These are phyloP conservation scores for Drosophila bifasciata DNA, from an alignment of 1,140 invertebrate species.

Conservation along the genomic window DNA sequence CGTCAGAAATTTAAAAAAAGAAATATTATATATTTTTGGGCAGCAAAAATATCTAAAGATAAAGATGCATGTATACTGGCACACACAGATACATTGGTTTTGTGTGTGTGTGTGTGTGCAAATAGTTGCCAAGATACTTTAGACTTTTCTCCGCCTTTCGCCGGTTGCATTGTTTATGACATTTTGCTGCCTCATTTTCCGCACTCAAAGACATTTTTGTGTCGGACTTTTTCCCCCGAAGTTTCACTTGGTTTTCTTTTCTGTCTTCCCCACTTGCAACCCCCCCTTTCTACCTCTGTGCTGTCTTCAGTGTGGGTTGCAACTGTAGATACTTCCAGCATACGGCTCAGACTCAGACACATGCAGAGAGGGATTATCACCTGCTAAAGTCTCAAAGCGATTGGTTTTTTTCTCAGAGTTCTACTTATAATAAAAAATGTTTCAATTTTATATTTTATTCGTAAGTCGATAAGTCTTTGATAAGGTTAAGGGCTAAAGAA, in stretches of 20 bases:
- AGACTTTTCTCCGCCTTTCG: constrained; percentile 72
- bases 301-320: constrained; percentile 55
- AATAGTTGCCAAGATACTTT: constrained; percentile 40
- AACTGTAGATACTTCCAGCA: constrained; percentile 36
- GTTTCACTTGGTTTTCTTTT: constrained; percentile 77
- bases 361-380: constrained; percentile 51
- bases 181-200: constrained; percentile 77
- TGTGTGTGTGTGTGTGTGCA: constrained; percentile 4
- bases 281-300: constrained; percentile 7
- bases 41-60: constrained; percentile 8
- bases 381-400: no score
- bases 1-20: neutral
- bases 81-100: neutral
- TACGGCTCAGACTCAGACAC: neutral
- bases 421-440: no score
- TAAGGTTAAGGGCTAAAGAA: no score
- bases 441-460: no score
- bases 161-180: constrained; percentile 77
- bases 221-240: constrained; percentile 68
- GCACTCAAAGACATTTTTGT: constrained; percentile 77
- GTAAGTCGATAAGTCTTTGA: no score
- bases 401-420: no score
- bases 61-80: constrained; percentile 2
- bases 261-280: neutral
- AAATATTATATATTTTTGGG: constrained; percentile 2